Conservation (phyloP, 2,888 invertebrate genomes). For the Drosophila cyrtoloma region DNA sequence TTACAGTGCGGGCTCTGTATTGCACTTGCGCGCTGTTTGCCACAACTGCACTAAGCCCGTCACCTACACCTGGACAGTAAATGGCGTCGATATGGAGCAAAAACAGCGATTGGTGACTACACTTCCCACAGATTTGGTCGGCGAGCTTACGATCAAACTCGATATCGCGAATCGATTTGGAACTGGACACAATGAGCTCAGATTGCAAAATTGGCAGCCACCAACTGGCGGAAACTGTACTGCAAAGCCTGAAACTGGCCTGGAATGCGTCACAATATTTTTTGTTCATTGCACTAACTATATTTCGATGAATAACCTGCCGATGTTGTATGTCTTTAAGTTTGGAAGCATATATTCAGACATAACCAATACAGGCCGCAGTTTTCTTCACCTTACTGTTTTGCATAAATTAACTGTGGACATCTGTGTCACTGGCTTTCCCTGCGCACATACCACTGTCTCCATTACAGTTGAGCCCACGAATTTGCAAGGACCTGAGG, state of each 20-base stretch:
- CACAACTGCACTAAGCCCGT: conserved; percentile 5
- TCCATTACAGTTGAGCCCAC: background rate
- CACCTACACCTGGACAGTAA: conserved; percentile 30
- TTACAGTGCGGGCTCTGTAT: background rate
- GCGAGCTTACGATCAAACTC: background rate
- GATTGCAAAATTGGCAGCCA: background rate
- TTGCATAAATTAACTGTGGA: background rate
- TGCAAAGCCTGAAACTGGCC: conserved; percentile 2
- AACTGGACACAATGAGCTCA: background rate
- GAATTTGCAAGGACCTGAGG: background rate
- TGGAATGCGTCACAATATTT: conserved; percentile 26
- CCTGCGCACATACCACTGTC: background rate
- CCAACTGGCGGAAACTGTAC: conserved; percentile 11
- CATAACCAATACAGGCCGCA: background rate
- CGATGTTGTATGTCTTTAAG: conserved; percentile 19
- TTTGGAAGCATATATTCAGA: conserved; percentile 17
- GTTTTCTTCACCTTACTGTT: conserved; percentile 10
- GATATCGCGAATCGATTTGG: background rate
- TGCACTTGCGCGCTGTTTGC: conserved; percentile 35
- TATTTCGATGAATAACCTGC: background rate
- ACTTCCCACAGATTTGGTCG: background rate
- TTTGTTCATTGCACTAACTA: conserved; percentile 6
- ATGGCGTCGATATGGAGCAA: background rate
- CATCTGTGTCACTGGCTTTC: conserved; percentile 18
- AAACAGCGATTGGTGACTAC: conserved; percentile 13